These are phyloP conservation scores for Numenius arquata DNA, from an alignment of 2,113 vertebrate species.

Conservation along the genomic window DNA sequence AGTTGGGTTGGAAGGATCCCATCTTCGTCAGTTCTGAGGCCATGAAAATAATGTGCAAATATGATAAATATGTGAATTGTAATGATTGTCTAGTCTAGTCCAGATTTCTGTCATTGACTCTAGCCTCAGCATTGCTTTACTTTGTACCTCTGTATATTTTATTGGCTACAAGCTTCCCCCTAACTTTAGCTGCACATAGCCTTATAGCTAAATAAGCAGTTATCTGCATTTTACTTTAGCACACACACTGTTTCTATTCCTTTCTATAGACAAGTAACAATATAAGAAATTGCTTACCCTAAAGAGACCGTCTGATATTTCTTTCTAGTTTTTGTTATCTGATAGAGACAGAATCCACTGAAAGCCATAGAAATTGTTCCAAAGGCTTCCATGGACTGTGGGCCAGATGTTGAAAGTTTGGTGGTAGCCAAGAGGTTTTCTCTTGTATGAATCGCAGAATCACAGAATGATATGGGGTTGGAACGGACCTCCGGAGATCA, in stretches of 20 bases:
- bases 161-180: not conserved
- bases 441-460: not conserved
- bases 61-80: not conserved
- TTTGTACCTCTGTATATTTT: not conserved
- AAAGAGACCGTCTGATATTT: not conserved
- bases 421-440: not conserved
- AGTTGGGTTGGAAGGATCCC: not conserved
- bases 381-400: not conserved
- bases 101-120: not conserved
- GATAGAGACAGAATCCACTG: not conserved
- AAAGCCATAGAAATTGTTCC: not conserved
- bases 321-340: not conserved
- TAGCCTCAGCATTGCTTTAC: not conserved
- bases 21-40: not conserved
- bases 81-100: not conserved
- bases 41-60: not conserved
- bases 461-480: no score
- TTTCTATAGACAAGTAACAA: not conserved
- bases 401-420: not conserved
- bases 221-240: not conserved
- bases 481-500: no score
- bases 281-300: not conserved
- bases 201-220: not conserved
- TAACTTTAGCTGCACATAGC: not conserved
- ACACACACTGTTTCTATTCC: not conserved